Evolutionary conservation across 2,797 vertebrate species (phyloP), one percentile per base, ranked within the genome.

Genomic region (Halcyon leucocephala): DNA sequence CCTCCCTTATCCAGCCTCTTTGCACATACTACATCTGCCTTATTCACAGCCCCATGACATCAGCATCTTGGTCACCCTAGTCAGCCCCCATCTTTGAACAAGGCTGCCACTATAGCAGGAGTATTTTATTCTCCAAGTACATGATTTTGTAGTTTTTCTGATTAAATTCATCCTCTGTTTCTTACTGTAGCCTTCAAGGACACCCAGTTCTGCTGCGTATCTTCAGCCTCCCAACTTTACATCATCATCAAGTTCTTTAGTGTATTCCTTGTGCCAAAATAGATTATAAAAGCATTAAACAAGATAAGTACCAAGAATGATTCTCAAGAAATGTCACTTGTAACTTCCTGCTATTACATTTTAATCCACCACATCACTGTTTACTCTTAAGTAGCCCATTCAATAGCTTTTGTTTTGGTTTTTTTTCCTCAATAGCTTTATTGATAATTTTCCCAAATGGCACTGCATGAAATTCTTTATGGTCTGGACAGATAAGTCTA

Each of bases 161-260:
- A 67, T 11, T 8, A 82, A 89, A 79, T 22, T 77, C 31, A 71
- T 92, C 49, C 55, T 20, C 20, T 14, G n/a, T 86, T 90, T 89
- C 67, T 70, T 55, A 46, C 48, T 64, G 58, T 19, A 80, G 67
- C 72, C 54, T 85, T 91, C 92, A 96, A 96, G 86, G 90, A 67
- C 74, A 82, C 24, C 16, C 15, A 62, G 51, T 35, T 89, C 71
- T 87, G 31, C 67, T 87, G 39, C 2, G 0, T 52, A 82, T 49
- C 78, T 91, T 86, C 48, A 77, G 26, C 26, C 16, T 92, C 64
- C 41, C 71, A 85, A 74, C 44, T 74, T 55, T 7, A 62, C 29
- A 84, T 26, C 48, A 82, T 11, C 13, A 77, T 35, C 64, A 72
- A 49, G 42, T 46, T 25, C 88, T 91, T 90, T 31, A 42, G 49